phyloP scores from a whole-genome alignment of 2,113 vertebrate species.

The Boleophthalmus pectinirostris region DNA sequence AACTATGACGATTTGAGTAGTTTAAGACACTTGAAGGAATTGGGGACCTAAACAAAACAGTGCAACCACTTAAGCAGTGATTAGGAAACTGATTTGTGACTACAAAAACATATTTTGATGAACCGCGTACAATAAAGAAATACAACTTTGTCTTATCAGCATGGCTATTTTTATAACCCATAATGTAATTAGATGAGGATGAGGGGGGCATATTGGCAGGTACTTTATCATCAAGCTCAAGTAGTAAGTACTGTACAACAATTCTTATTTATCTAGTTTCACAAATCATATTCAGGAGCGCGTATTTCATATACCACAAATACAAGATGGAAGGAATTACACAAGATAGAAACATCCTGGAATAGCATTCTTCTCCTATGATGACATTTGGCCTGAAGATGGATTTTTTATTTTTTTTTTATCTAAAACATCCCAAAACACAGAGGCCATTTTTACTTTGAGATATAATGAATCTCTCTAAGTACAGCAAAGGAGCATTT shows the following conservation, averaged over 20 bases:
- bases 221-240: slow-evolving; percentile 60
- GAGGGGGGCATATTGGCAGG: slow-evolving; percentile 62
- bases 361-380: slow-evolving; percentile 66
- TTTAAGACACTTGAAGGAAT: slow-evolving; percentile 46
- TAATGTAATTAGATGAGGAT: slow-evolving; percentile 59
- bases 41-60: slow-evolving; percentile 51
- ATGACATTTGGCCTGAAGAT: slow-evolving; percentile 60
- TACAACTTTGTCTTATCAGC: slow-evolving; percentile 66
- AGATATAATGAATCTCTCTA: slow-evolving; percentile 52
- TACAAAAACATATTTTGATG: slow-evolving; percentile 53
- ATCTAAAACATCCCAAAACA: slow-evolving; percentile 57
- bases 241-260: slow-evolving; percentile 42
- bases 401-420: slow-evolving; percentile 32
- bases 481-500: slow-evolving; percentile 20
- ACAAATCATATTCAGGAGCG: slow-evolving; percentile 66
- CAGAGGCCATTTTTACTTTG: slow-evolving; percentile 60
- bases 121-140: slow-evolving; percentile 49
- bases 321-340: slow-evolving; percentile 68
- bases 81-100: slow-evolving; percentile 46
- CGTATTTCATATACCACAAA: slow-evolving; percentile 67
- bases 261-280: slow-evolving; percentile 66
- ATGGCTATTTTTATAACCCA: slow-evolving; percentile 69
- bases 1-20: slow-evolving; percentile 27
- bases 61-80: slow-evolving; percentile 35
- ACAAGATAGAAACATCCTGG: slow-evolving; percentile 62